A percentile compares a stretch with the other conserved stretches of the same genome.
Conservation (phyloP, 2,888 invertebrate genomes). For the Stratiomys singularior region DNA sequence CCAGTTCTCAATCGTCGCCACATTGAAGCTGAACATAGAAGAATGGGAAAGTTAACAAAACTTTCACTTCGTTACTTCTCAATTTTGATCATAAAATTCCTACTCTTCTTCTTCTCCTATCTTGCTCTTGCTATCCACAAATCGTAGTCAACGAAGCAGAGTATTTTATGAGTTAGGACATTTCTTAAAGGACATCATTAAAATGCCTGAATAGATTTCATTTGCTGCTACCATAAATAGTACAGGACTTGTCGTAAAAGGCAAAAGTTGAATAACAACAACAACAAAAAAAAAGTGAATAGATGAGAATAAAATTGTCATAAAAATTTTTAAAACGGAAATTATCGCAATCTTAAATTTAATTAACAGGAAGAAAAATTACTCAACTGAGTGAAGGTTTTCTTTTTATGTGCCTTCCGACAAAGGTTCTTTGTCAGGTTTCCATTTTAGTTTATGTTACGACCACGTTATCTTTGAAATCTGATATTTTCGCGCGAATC, state of each 20-base stretch:
- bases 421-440: no score
- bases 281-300: background rate
- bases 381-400: background rate
- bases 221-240: slow-evolving; percentile 25
- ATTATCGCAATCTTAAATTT: background rate
- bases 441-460: no score
- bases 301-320: background rate
- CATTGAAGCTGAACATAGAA: background rate
- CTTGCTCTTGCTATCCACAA: background rate
- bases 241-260: background rate
- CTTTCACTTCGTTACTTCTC: background rate
- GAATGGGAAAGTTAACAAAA: background rate
- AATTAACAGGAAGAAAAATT: background rate
- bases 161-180: slow-evolving; percentile 7
- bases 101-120: background rate
- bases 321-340: background rate
- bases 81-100: background rate
- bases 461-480: no score
- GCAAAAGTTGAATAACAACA: background rate
- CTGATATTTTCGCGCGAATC: no score
- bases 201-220: slow-evolving; percentile 40
- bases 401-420: no score
- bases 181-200: slow-evolving; percentile 39
- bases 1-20: background rate
- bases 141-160: background rate